Base-by-base conservation (phyloP, 1,140 invertebrate species). In the Cydia splendana region DNA sequence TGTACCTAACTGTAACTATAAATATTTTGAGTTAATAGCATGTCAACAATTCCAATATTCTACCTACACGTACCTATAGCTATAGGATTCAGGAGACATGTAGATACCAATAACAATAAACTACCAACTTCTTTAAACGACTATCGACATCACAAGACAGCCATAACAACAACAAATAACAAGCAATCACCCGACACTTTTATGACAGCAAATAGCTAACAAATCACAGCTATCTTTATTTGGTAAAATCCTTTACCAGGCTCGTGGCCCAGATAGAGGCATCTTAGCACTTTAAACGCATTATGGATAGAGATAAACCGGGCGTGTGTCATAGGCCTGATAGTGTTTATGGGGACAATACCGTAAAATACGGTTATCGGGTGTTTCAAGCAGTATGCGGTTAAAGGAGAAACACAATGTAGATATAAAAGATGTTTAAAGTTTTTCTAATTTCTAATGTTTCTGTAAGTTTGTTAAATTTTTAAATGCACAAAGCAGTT, bases 221-320 rank as follows among this genome's bases (percentile, higher is more conserved):
- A 89, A 91, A 90, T 87, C 83, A 87, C 80, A 73, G 81, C 78
- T 88, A 89, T 88, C 89, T 89, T 80, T 84, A 77, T 86, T 87
- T 80, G 77, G 81, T 84, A 83, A 81, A 81, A 81, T 78, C 80
- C 84, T 79, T 82, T 73, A 76, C 78, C 69, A 67, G 42, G 77
- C 78, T 78, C 77, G 79, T 77, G 53, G 77, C 75, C 75, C 76
- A 88, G 84, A 84, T 83, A 84, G 79, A 79, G 80, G 81, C 78
- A 77, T 85, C 84, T 88, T 87, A 89, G 84, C 87, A 83, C 84
- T 91, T 88, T 87, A 87, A 91, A 89, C 86, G 84, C 85, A 84
- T 92, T 91, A 90, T 85, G 89, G 57, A 65, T 75, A 20, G 15
- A 48, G 89, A 92, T 89, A 92, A 89, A 83, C 83, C 80, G 76